phyloP scores from a whole-genome alignment of 2,797 vertebrate species.

The Acipenser ruthenus region DNA sequence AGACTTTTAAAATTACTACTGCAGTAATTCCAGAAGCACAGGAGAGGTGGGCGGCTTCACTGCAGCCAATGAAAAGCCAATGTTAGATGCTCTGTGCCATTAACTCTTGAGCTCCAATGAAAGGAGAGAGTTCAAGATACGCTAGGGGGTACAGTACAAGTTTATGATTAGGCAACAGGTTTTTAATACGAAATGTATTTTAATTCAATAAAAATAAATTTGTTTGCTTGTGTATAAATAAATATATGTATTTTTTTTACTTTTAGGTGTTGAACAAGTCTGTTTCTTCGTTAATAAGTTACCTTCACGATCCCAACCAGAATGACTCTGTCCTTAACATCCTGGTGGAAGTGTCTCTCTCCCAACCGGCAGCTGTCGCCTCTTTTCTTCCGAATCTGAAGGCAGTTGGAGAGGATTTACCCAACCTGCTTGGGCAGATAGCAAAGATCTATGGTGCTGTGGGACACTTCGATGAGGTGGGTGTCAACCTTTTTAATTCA shows the following conservation, averaged over 20 bases:
- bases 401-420: conserved; percentile 60
- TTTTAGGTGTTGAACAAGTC: conserved; percentile 71
- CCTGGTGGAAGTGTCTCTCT: conserved; percentile 71
- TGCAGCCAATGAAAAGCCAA: conserved; percentile 22
- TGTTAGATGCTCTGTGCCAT: neutral
- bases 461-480: conserved; percentile 77
- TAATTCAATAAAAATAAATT: no score
- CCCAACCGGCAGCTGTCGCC: conserved; percentile 66
- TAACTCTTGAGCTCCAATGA: neutral
- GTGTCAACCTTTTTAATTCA: neutral
- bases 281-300: conserved; percentile 62
- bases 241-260: conserved; percentile 13
- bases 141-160: no score
- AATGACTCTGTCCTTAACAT: conserved; percentile 66
- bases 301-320: conserved; percentile 61
- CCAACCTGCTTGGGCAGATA: conserved; percentile 68
- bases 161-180: no score
- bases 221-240: no score
- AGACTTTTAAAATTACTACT: neutral
- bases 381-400: conserved; percentile 67
- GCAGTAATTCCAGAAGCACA: neutral
- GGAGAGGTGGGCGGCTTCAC: conserved; percentile 21
- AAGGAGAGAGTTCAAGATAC: neutral
- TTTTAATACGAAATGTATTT: no score
- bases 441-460: conserved; percentile 84